Evolutionary conservation across 2,113 vertebrate genomes (phyloP), one percentile per base, ranked within the genome.

Genomic region (Caranx ignobilis): DNA sequence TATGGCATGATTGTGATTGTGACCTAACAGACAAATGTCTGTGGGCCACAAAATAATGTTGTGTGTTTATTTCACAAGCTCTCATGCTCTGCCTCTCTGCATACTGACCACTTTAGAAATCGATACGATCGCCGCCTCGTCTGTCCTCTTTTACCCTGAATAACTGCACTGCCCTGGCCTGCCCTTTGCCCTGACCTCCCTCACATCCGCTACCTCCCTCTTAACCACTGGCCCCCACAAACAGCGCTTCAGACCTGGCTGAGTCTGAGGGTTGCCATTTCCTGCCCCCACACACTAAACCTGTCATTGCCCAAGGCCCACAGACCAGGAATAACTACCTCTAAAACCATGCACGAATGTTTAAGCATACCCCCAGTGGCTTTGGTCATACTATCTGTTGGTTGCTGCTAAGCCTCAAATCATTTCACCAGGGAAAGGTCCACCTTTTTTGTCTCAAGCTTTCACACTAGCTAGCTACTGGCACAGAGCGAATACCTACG

Each of bases 301-400:
- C 84, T 85, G 84, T 90, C 88, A 79, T 80, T 86, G 77, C 59
- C 56, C 61, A 65, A 54, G 79, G 60, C 75, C 77, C 73, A 55
- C 54, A 74, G 57, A 89, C 80, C 82, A 77, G 85, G 78, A 91
- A 90, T 85, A 92, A 82, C 76, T 81, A 69, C 87, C 39, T 64
- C 56, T 65, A 2, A 76, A 88, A 77, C n/a, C 79, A 67, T 63
- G 67, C 62, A 63, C 16, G 68, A 45, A 71, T 79, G 76, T 78
- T 87, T 62, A 72, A 84, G 60, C 85, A 45, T 78, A 60, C 63
- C 78, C 59, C 63, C 64, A 61, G 65, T 87, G 75, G 81, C 83
- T 82, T 76, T 62, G 83, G 73, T 75, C 81, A 43, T 77, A 56
- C 62, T 81, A 26, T 87, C 64, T 79, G 41, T 81, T 54, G 6